These are phyloP conservation scores for Aethina tumida DNA, from an alignment of 1,140 invertebrate species.

Conservation along the genomic window DNA sequence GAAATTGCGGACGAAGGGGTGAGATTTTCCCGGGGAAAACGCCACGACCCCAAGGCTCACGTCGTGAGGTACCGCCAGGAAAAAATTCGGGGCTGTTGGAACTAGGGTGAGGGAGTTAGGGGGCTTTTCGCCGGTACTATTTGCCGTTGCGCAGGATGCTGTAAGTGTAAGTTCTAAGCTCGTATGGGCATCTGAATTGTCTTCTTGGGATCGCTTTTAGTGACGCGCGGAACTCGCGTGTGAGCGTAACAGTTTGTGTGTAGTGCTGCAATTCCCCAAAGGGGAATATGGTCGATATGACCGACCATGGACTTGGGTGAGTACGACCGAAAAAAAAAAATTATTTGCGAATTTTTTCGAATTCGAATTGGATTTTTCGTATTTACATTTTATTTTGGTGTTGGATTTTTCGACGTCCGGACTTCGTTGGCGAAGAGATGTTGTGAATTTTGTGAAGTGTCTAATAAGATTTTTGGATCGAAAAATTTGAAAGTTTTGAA, in stretches of 20 bases:
- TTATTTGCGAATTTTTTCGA: conserved; percentile 3
- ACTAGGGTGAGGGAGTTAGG: conserved; percentile 10
- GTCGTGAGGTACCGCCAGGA: background rate
- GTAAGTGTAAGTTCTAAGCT: conserved; percentile 23
- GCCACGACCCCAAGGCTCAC: background rate
- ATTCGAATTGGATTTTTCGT: too few species aligned
- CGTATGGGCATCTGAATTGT: conserved; percentile 24
- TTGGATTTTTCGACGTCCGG: too few species aligned
- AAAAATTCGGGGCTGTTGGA: conserved; percentile 15
- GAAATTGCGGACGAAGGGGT: conserved; percentile 11
- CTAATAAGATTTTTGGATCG: too few species aligned
- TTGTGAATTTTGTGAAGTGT: too few species aligned
- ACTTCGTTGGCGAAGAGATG: too few species aligned
- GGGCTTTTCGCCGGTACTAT: conserved; percentile 12
- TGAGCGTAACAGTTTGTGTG: conserved; percentile 27
- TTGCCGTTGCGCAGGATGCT: conserved; percentile 21
- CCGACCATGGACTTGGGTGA: conserved; percentile 32
- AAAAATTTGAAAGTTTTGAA: too few species aligned
- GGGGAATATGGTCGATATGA: conserved; percentile 30
- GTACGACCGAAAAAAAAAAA: conserved; percentile 17
- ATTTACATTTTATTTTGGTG: too few species aligned
- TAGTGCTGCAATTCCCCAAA: conserved; percentile 22
- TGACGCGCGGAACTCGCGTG: conserved; percentile 32
- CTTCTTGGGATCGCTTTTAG: conserved; percentile 30
- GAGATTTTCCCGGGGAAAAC: background rate